phyloP scores from a whole-genome alignment of 2,888 invertebrate genomes.

The Coleophora flavipennella region DNA sequence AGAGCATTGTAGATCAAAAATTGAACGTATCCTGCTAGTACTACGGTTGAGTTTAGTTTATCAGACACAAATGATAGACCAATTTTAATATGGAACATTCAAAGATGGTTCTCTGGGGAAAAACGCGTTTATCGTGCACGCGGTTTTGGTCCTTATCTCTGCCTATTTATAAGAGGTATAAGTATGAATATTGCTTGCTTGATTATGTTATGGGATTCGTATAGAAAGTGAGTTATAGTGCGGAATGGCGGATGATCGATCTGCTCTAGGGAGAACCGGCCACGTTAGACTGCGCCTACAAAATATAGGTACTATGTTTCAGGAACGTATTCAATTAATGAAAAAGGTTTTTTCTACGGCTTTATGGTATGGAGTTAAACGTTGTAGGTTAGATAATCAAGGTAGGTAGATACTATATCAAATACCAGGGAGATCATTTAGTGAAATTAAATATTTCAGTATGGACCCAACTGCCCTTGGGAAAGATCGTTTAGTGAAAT shows the following conservation, averaged over 20 bases:
- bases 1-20: slow-evolving; percentile 15
- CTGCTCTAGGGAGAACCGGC: slow-evolving; percentile 55
- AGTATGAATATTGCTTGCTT: slow-evolving; percentile 24
- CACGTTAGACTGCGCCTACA: slow-evolving; percentile 25
- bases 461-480: no score
- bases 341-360: no score
- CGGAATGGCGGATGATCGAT: slow-evolving; percentile 47
- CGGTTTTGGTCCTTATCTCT: slow-evolving; percentile 24
- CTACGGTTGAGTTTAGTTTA: slow-evolving; percentile 25
- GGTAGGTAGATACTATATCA: no score
- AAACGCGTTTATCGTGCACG: slow-evolving; percentile 32
- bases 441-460: no score
- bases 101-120: slow-evolving; percentile 72
- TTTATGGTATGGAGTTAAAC: no score
- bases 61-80: slow-evolving; percentile 42
- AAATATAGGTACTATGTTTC: no score
- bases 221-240: slow-evolving; percentile 22
- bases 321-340: no score
- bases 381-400: no score
- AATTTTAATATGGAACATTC: slow-evolving; percentile 62
- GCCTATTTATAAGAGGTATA: slow-evolving; percentile 5
- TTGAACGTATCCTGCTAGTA: neutral
- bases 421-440: no score
- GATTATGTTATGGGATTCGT: neutral
- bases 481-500: no score